Percentiles rank a stretch among this genome's conserved stretches.
phyloP scores from a whole-genome alignment of 2,113 vertebrate genomes.

The Anthoscopus minutus region DNA sequence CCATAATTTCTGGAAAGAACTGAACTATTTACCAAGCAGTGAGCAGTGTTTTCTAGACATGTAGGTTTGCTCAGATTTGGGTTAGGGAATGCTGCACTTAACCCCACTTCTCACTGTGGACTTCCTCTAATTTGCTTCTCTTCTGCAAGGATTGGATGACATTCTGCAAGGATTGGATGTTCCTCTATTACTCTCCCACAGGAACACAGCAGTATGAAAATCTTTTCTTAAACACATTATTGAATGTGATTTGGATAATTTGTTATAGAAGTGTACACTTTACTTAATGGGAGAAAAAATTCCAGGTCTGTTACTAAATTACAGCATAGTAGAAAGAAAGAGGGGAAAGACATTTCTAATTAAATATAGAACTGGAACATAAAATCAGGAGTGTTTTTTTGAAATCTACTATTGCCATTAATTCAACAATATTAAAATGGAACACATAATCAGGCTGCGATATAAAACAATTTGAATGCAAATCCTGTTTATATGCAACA shows the following conservation, averaged over 20 bases:
- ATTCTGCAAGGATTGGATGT: background rate
- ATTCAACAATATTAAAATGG: constrained; percentile 17
- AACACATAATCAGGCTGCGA: background rate
- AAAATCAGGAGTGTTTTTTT: background rate
- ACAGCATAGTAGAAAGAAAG: background rate
- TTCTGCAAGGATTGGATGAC: background rate
- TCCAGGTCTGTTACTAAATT: background rate
- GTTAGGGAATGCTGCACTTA: background rate
- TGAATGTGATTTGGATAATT: background rate
- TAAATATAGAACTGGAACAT: background rate
- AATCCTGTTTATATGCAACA: constrained; percentile 24
- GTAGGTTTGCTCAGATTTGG: background rate
- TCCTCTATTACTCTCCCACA: background rate
- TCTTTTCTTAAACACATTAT: background rate
- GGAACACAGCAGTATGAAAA: background rate
- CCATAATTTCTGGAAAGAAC: background rate
- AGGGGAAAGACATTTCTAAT: background rate
- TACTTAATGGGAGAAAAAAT: background rate
- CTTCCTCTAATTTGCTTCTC: background rate
- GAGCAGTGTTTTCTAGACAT: background rate
- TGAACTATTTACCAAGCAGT: background rate
- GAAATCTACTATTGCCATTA: background rate
- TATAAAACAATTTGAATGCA: constrained; percentile 18
- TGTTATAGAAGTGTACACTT: background rate
- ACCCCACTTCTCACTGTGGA: background rate